phyloP scores from a whole-genome alignment of 2,888 invertebrate genomes.

The Leptopterna dolabrata region DNA sequence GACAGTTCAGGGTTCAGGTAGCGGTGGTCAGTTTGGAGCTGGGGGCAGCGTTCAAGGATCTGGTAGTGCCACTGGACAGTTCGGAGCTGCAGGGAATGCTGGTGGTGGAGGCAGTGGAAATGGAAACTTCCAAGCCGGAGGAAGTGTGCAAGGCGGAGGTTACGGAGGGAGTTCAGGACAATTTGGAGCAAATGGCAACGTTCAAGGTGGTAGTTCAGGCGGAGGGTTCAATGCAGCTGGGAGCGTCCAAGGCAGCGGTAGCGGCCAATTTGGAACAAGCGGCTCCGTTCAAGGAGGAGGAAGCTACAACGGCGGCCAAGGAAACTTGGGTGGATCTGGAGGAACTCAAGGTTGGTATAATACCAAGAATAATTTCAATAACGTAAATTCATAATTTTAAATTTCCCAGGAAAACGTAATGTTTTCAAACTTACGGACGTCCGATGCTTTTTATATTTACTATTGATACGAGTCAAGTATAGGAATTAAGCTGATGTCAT shows the following conservation, averaged over 20 bases:
- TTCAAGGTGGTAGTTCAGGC: slow-evolving; percentile 23
- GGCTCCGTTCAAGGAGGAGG: slow-evolving; percentile 44
- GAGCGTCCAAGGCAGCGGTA: slow-evolving; percentile 40
- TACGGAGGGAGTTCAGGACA: slow-evolving; percentile 52
- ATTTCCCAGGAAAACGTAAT: too few species aligned
- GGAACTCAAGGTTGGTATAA: slow-evolving; percentile 18
- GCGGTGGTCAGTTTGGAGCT: slow-evolving; percentile 36
- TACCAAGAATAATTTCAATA: background rate
- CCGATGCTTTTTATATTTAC: too few species aligned
- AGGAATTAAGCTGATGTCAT: too few species aligned
- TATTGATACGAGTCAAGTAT: too few species aligned
- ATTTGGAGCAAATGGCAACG: slow-evolving; percentile 38
- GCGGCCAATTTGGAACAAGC: slow-evolving; percentile 25
- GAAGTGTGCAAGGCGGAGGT: slow-evolving; percentile 51
- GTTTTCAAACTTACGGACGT: too few species aligned
- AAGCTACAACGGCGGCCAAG: slow-evolving; percentile 38
- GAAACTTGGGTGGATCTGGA: slow-evolving; percentile 14
- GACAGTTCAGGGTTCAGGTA: slow-evolving; percentile 25
- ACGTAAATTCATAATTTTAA: too few species aligned
- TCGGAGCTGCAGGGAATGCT: slow-evolving; percentile 47
- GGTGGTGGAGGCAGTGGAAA: slow-evolving; percentile 23
- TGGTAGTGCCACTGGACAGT: slow-evolving; percentile 50
- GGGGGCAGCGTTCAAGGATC: slow-evolving; percentile 43
- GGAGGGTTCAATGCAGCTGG: slow-evolving; percentile 42
- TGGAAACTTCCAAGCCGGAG: slow-evolving; percentile 34